Conservation (phyloP, 2,888 invertebrate genomes). For the Hirtodrosophila trivittata region DNA sequence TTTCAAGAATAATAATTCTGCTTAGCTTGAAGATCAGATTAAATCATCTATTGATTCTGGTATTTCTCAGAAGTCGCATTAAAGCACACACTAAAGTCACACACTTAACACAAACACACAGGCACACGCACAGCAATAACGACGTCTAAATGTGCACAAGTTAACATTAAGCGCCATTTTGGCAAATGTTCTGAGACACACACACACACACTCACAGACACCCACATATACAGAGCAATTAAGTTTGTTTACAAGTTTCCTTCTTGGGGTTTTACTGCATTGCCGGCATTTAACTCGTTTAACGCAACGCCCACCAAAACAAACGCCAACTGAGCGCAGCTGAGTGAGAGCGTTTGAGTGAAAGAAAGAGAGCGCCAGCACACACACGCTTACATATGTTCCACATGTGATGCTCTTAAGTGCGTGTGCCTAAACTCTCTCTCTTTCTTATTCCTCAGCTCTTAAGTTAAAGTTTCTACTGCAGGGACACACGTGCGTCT, state of each 20-base stretch:
- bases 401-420: constrained; percentile 41
- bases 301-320: constrained; percentile 69
- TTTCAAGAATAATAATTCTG: background rate
- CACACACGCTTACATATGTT: constrained; percentile 19
- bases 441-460: constrained; percentile 1
- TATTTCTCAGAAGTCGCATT: constrained; percentile 12
- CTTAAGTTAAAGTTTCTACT: constrained; percentile 18
- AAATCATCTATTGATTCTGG: no score
- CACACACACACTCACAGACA: constrained; percentile 22
- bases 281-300: constrained; percentile 74
- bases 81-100: constrained; percentile 42
- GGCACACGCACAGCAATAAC: constrained; percentile 44
- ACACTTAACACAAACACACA: constrained; percentile 2
- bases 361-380: constrained; percentile 12
- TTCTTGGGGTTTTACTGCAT: constrained; percentile 16
- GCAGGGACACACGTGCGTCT: constrained; percentile 50
- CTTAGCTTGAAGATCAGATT: no score
- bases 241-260: constrained; percentile 73
- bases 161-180: constrained; percentile 64
- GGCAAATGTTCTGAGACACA: constrained; percentile 37
- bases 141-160: constrained; percentile 64
- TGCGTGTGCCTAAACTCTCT: no score
- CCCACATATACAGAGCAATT: constrained; percentile 40
- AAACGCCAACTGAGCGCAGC: constrained; percentile 37
- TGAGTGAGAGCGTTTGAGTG: constrained; percentile 12